Percentiles rank a stretch among this genome's conserved stretches.
Conservation (phyloP, 1,140 invertebrate species). For the Brachionus rotundiformis region DNA sequence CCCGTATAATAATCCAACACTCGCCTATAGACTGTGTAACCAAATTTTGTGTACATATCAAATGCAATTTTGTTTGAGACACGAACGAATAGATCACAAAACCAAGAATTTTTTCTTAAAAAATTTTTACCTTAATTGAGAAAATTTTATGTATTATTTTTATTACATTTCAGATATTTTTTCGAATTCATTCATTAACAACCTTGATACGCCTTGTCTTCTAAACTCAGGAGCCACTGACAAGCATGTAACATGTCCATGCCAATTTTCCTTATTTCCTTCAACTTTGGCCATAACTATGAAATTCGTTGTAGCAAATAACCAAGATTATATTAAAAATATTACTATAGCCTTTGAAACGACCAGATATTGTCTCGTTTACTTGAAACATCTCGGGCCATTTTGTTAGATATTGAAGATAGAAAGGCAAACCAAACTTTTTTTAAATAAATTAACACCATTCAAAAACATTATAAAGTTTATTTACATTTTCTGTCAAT, state of each 20-base stretch:
- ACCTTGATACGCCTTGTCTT: slow-evolving; percentile 83
- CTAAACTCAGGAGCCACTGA: slow-evolving; percentile 92
- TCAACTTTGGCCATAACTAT: slow-evolving; percentile 97
- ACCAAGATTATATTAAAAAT: neutral
- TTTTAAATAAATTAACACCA: neutral
- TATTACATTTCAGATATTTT: slow-evolving; percentile 93
- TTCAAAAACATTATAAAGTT: too few relatives aligned
- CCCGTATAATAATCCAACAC: slow-evolving; percentile 97
- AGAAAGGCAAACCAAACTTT: slow-evolving; percentile 91
- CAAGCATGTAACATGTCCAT: slow-evolving; percentile 96
- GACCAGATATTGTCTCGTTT: slow-evolving; percentile 85
- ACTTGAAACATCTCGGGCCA: slow-evolving; percentile 99
- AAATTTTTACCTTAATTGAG: neutral
- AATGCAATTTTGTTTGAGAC: slow-evolving; percentile 95
- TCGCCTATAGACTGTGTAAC: slow-evolving; percentile 93
- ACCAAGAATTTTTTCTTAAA: slow-evolving; percentile 87
- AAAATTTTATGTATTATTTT: neutral
- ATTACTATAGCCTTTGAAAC: slow-evolving; percentile 96
- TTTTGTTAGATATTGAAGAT: slow-evolving; percentile 92
- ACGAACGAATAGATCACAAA: slow-evolving; percentile 97
- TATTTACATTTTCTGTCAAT: slow-evolving; percentile 87
- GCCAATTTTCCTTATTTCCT: slow-evolving; percentile 90
- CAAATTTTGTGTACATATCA: slow-evolving; percentile 92
- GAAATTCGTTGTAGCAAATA: slow-evolving; percentile 54
- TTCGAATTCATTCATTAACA: slow-evolving; percentile 91